Percentiles rank a stretch among this genome's conserved stretches.
Evolutionary conservation across 2,888 invertebrate genomes (phyloP).

Genomic region (Abrostola triplasia): DNA sequence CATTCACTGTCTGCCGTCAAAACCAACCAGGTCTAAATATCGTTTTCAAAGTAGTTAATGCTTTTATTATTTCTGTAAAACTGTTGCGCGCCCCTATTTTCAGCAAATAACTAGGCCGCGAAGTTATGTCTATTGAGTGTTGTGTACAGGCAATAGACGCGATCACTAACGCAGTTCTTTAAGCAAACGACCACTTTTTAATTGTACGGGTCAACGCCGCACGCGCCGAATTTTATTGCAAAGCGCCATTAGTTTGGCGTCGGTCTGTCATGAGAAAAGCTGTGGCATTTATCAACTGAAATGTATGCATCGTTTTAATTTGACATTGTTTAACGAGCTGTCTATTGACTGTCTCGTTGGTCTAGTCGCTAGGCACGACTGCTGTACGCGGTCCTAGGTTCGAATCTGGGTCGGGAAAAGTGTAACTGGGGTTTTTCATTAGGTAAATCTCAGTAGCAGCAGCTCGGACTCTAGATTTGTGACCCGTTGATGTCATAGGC

Average conservation of each 20-base stretch:
- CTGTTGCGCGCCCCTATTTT: constrained; percentile 71
- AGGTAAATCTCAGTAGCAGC: too few species aligned
- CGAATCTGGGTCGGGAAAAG: too few species aligned
- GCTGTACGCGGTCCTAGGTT: too few species aligned
- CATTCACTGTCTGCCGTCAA: too few species aligned
- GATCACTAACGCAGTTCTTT: constrained; percentile 78
- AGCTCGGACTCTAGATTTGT: too few species aligned
- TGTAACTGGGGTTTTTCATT: too few species aligned
- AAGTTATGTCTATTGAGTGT: constrained; percentile 79
- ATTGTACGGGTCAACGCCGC: constrained; percentile 79
- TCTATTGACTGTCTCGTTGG: too few species aligned
- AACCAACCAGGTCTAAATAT: neutral
- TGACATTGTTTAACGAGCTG: neutral
- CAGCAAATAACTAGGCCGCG: constrained; percentile 83
- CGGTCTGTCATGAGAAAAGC: constrained; percentile 18
- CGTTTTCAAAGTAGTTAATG: neutral
- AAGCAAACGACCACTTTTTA: constrained; percentile 82
- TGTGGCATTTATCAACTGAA: neutral
- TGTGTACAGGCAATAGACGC: constrained; percentile 67
- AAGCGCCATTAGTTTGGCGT: constrained; percentile 63
- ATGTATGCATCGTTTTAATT: neutral
- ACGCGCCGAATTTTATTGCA: constrained; percentile 67
- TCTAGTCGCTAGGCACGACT: too few species aligned
- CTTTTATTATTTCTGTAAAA: constrained; percentile 23
- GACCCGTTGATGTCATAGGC: too few species aligned